These are phyloP conservation scores for Leptopilina myrica DNA, from an alignment of 2,888 invertebrate species.

Conservation along the genomic window DNA sequence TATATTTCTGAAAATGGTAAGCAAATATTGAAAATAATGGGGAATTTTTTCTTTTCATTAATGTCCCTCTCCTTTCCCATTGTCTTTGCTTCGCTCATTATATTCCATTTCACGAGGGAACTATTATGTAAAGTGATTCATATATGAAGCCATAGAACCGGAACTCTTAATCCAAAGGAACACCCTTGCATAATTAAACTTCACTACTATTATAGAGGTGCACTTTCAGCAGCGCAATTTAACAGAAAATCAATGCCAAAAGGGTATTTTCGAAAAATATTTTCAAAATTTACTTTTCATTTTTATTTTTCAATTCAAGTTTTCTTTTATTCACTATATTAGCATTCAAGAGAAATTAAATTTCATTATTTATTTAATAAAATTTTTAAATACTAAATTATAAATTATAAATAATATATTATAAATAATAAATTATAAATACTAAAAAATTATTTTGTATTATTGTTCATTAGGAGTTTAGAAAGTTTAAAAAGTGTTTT, in stretches of 20 bases:
- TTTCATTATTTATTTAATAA: no score
- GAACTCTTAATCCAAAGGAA: conserved; percentile 58
- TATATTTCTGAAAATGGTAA: no score
- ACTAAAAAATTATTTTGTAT: no score
- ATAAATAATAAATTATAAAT: no score
- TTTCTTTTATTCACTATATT: no score
- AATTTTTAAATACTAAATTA: no score
- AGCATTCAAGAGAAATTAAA: no score
- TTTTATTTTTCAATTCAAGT: no score
- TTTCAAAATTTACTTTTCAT: neutral
- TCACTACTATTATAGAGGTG: conserved; percentile 44
- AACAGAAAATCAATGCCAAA: conserved; percentile 21
- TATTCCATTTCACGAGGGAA: conserved; percentile 53
- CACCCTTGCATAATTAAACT: conserved; percentile 54
- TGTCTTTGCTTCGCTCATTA: conserved; percentile 47
- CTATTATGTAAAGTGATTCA: conserved; percentile 58
- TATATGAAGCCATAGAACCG: conserved; percentile 52
- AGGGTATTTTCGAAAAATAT: neutral
- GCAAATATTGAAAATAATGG: neutral
- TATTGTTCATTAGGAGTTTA: no score
- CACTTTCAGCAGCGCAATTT: conserved; percentile 49
- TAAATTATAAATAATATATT: no score
- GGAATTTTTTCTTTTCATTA: conserved; percentile 10
- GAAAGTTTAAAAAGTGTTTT: no score
- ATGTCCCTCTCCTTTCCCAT: neutral